These are phyloP conservation scores for Eupithecia inturbata DNA, from an alignment of 2,888 invertebrate species.

Conservation along the genomic window DNA sequence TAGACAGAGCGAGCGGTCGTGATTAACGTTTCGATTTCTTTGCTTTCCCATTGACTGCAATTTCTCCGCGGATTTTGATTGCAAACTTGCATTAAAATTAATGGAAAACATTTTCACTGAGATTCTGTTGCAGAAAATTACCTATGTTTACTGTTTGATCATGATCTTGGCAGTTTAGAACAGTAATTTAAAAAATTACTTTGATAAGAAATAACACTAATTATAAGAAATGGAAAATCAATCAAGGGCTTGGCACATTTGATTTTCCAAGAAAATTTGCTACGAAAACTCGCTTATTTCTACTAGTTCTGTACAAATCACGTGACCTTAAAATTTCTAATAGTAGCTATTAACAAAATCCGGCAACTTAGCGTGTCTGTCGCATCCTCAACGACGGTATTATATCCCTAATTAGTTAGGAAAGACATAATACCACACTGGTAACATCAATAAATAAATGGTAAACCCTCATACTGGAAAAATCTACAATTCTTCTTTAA, in stretches of 20 bases:
- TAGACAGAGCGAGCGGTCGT: slow-evolving; percentile 44
- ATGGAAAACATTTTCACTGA: slow-evolving; percentile 39
- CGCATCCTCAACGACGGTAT: slow-evolving; percentile 8
- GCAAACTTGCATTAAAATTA: slow-evolving; percentile 37
- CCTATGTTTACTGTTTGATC: slow-evolving; percentile 26
- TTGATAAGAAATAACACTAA: neutral
- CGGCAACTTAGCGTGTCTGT: slow-evolving; percentile 2
- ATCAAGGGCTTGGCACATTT: neutral
- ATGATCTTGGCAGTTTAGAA: slow-evolving; percentile 5
- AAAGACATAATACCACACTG: neutral
- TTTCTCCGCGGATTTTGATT: slow-evolving; percentile 40
- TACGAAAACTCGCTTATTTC: neutral
- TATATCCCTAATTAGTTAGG: neutral
- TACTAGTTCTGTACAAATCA: neutral
- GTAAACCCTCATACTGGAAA: no score
- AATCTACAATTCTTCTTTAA: no score
- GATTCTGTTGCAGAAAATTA: slow-evolving; percentile 34
- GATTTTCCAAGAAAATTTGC: neutral
- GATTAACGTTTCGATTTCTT: slow-evolving; percentile 54
- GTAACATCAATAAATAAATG: neutral
- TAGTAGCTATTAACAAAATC: neutral
- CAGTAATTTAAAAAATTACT: neutral
- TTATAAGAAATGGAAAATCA: neutral
- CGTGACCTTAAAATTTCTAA: slow-evolving; percentile 3
- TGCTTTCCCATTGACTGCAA: slow-evolving; percentile 44